Base-by-base conservation (phyloP, 1,140 invertebrate genomes). In the Drosophila micromelanica region DNA sequence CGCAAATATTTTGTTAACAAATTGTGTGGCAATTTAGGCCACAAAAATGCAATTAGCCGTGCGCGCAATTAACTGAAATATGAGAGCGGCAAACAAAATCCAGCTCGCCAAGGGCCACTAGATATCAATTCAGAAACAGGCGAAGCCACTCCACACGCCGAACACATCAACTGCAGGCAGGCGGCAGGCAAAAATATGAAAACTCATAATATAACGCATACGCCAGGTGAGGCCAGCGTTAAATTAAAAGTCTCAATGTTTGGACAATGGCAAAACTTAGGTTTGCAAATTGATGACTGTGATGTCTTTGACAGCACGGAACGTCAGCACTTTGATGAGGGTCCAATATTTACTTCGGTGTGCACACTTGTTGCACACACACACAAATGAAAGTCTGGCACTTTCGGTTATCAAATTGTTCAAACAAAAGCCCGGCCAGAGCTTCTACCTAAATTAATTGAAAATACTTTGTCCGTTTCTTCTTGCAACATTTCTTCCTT, bases 401-500 rank as follows among this genome's bases (percentile, higher is more conserved):
- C 40, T 78, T 71, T 68, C 51, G 65, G 77, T 63, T 75, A 78
- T 86, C 77, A 78, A 81, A 78, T 76, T 86, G 82, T 63, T 76
- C 75, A 87, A 86, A 87, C 84, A 89, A 79, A 67, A 70, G 55
- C 30, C 15, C 30, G 48, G 30, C 42, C 35, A 64, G 72, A 72
- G 67, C 76, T 87, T 82, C 61, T 76, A 52, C 56, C 61, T 13
- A 89, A 89, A 87, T 87, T 87, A 87, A 87, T 87, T 86, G 82
- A 71, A 89, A 48, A 61, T 46, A 76, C 67, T 67, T 49, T 49
- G 52, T 60, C 65, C 59, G 42, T 27, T 27, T 62, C 45, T 27
- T 43, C n/a, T 46, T 5, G 5, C 37, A 35, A 6, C 49, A 20
- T n/a, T 30, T 5, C 42, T 27, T 35, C 17, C 11, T 30, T 42